Evolutionary conservation across 1,140 invertebrate genomes (phyloP), one percentile per base, ranked within the genome.

Genomic region (Aphis gossypii): DNA sequence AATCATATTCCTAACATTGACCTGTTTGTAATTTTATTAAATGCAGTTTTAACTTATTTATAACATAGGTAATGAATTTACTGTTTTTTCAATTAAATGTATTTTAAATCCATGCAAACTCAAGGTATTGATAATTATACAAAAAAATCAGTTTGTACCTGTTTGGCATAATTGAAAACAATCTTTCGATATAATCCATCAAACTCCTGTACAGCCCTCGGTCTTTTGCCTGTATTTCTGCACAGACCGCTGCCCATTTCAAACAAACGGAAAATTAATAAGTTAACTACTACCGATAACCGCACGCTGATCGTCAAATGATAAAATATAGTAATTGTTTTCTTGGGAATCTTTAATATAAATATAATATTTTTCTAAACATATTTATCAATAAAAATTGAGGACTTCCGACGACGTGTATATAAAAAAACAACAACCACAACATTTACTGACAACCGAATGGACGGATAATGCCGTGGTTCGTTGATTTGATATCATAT

Each of bases 211-310:
- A 6, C 35, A 51, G 35, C 35, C 25, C 44, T n/a, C 11, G 20
- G 20, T 41, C 11, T 51, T 25, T 30, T 8, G n/a, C 9, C 76
- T 25, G 14, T 35, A 2, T n/a, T 23, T 23, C 46, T 51, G 23
- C 91, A 83, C 35, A 92, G 11, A 1, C 76, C 76, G 35, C n/a
- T 84, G 46, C 91, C 91, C 91, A 92, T 92, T 83, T 68, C 60
- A 11, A n/a, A 23, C 11, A 6, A n/a, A 23, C 11, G 35, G 87
- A 25, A 23, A 41, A 20, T 5, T 82, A 21, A 23, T 8, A 11
- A 84, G 41, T 84, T 18, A 18, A n/a, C 30, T 30, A 14, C 14
- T 68, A 30, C 14, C 14, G 11, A n/a, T n/a, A 18, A 68, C 60
- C 30, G 1, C 60, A 11, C 23, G 25, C 25, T 30, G 82, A 23